Percentiles rank a stretch among this genome's conserved stretches.
Evolutionary conservation across 2,888 invertebrate genomes (phyloP).

Genomic region (Oscheius sp.): DNA sequence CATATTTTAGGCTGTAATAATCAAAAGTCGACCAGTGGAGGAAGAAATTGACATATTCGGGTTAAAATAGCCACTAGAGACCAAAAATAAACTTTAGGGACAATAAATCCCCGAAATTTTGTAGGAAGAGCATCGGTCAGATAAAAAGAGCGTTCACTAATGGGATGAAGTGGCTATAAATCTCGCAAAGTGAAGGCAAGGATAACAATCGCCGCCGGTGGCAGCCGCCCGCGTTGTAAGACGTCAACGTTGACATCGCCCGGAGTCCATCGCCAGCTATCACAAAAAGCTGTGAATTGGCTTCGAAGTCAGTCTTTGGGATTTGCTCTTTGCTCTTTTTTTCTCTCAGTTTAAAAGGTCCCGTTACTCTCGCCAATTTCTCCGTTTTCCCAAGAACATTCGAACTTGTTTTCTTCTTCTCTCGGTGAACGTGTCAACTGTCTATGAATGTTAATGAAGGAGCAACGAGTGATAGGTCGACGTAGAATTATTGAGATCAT

Average conservation of each 20-base stretch:
- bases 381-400: not conserved
- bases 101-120: no score
- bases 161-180: conserved; percentile 34
- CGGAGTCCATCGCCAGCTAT: conserved; percentile 14
- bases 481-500: not conserved
- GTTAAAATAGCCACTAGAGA: no score
- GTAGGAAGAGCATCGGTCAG: not conserved
- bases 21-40: no score
- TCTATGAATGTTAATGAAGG: conserved; percentile 16
- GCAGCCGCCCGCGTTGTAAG: conserved; percentile 37
- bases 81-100: no score
- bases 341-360: not conserved
- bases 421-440: conserved; percentile 13
- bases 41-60: no score
- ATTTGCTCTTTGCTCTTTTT: conserved; percentile 8
- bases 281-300: conserved; percentile 23
- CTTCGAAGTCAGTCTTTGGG: conserved; percentile 6
- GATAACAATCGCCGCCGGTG: conserved; percentile 36
- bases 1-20: no score
- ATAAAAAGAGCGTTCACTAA: conserved; percentile 19
- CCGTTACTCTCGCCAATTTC: no score
- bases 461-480: not conserved
- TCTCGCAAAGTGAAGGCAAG: conserved; percentile 37
- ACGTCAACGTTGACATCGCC: conserved; percentile 37
- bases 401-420: not conserved